phyloP scores from a whole-genome alignment of 2,797 vertebrate species.

The Acrossocheilus fasciatus region DNA sequence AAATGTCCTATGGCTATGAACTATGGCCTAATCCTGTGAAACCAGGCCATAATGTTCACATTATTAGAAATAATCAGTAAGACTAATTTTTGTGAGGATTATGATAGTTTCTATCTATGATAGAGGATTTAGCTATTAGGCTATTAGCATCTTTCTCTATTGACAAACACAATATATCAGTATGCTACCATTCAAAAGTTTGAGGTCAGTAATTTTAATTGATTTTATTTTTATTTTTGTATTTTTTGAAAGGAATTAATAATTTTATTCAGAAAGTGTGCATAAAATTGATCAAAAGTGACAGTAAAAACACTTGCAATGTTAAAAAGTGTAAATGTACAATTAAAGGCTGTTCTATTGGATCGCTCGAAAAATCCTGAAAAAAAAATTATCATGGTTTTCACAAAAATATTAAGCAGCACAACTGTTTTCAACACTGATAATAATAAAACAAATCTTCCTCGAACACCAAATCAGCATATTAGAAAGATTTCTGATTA shows the following conservation, averaged over 20 bases:
- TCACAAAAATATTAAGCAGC: too few relatives aligned
- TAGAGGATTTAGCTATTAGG: background rate
- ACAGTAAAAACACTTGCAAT: background rate
- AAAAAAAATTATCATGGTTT: background rate
- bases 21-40: too few relatives aligned
- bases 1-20: too few relatives aligned
- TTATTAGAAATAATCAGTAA: background rate
- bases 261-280: background rate
- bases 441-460: background rate
- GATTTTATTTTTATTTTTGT: background rate
- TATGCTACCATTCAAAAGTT: background rate
- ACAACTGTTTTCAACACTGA: background rate
- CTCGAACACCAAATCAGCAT: background rate
- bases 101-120: background rate
- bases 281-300: background rate
- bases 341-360: background rate
- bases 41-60: background rate
- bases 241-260: background rate
- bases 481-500: background rate
- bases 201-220: too few relatives aligned
- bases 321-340: background rate
- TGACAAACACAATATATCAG: background rate
- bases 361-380: background rate
- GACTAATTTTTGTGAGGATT: background rate
- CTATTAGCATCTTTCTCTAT: background rate